Conservation (phyloP, 2,113 vertebrate species). For the Pelecanoides urinatrix region DNA sequence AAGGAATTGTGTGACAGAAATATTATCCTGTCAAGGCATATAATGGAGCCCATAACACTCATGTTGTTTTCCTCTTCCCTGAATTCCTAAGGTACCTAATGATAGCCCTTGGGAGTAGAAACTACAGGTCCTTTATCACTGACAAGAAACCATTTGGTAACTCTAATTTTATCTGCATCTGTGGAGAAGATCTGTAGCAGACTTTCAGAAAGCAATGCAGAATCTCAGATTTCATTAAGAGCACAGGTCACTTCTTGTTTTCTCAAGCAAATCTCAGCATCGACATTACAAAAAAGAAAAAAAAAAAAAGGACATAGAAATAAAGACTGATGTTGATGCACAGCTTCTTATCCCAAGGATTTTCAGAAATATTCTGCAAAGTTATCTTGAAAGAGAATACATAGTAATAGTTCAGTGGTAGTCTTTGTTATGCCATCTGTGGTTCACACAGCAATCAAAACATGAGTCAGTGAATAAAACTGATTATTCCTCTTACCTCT, state of each 20-base stretch:
- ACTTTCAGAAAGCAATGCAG: background rate
- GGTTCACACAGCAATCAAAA: background rate
- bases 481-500: background rate
- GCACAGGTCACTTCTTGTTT: background rate
- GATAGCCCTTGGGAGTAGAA: background rate
- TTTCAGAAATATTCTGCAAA: background rate
- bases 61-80: background rate
- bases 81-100: background rate
- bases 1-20: constrained; percentile 4
- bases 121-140: background rate
- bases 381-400: background rate
- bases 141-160: background rate
- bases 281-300: background rate
- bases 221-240: background rate
- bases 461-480: background rate
- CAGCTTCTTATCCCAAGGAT: background rate
- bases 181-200: background rate
- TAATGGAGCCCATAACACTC: background rate
- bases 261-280: background rate
- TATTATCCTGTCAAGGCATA: constrained; percentile 15
- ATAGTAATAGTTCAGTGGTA: background rate
- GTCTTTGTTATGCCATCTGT: background rate
- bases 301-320: background rate
- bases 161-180: background rate
- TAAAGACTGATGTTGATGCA: background rate